Percentiles rank a stretch among this genome's conserved stretches.
phyloP scores from a whole-genome alignment of 2,113 vertebrate species.

The Proterorhinus semilunaris region DNA sequence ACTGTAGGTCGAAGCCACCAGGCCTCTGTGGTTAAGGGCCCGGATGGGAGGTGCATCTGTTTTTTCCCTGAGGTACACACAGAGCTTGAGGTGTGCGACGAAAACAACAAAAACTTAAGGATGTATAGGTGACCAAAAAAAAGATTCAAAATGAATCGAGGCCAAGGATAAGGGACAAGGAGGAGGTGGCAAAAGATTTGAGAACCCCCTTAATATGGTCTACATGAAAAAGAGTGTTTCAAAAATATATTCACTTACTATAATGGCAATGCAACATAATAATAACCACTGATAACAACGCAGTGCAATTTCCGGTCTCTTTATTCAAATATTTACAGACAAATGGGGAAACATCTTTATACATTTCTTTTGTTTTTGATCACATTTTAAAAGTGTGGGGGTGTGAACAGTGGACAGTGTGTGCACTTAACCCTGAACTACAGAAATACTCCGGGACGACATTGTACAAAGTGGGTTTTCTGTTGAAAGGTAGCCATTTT shows the following conservation, averaged over 20 bases:
- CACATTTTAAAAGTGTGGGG: conserved; percentile 34
- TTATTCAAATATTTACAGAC: conserved; percentile 76
- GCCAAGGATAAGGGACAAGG: conserved; percentile 1
- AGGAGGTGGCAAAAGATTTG: no score
- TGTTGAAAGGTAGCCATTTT: conserved; percentile 40
- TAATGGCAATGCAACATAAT: no score
- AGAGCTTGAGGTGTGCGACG: conserved; percentile 51
- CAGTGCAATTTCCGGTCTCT: conserved; percentile 77
- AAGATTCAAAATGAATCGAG: background rate
- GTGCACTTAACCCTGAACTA: conserved; percentile 55
- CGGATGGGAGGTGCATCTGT: conserved; percentile 68
- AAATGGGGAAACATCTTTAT: conserved; percentile 44
- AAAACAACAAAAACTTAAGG: conserved; percentile 36
- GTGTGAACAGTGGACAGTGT: conserved; percentile 40
- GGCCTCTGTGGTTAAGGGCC: conserved; percentile 63
- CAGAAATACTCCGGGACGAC: conserved; percentile 30
- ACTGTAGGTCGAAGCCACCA: conserved; percentile 9
- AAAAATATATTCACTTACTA: no score
- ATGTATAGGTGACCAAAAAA: conserved; percentile 10
- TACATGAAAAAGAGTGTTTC: no score
- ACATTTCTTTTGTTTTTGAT: conserved; percentile 18
- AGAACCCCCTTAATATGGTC: no score
- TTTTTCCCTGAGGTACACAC: conserved; percentile 62
- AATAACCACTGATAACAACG: conserved; percentile 1
- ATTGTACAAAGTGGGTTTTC: conserved; percentile 14